Base-by-base conservation (phyloP, 2,888 invertebrate species). In the Melolontha melolontha region DNA sequence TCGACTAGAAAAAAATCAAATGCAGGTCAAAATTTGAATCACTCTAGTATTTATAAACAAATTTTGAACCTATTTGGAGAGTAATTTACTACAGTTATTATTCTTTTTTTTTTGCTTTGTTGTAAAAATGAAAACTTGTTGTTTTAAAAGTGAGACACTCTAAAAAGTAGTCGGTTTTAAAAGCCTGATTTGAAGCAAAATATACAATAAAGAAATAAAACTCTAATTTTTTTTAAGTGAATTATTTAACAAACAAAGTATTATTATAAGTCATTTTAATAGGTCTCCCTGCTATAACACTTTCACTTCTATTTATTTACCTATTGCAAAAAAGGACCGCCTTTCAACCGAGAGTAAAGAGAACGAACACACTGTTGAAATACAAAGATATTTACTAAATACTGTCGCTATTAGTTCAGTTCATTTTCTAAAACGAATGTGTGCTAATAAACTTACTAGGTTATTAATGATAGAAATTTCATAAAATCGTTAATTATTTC, bases 401-500 rank as follows among this genome's bases (percentile, higher is more conserved):
- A 44, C n/a, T 44, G 12, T 44, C 47, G 34, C 7, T 34, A 41
- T 55, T 41, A 55, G 40, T 22, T 41, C 39, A 39, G 12, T 40
- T 54, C 12, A 54, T 54, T 54, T 54, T 16, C 55, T 41, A 55
- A 4, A 39, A 16, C 22, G 41, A 41, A 55, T 55, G 10, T 22
- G 40, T 17, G 40, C 54, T 11, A 16, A 11, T 7, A 29, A 50
- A 17, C 16, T 47, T 47, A 7, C 4, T 11, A 41, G 55, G 39
- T 11, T 41, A 40, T 55, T 55, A 55, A 55, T 41, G 41, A 55
- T 16, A n/a, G 10, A 41, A 55, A 55, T 41, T 17, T 40, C 40
- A 16, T 54, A 14, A 63, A 63, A 50, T 22, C 34, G 55, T 40
- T 63, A 39, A 49, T 50, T 29, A 40, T 39, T 63, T 63, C 63